Evolutionary conservation across 2,797 vertebrate genomes (phyloP).

Genomic region (Semotilus atromaculatus): DNA sequence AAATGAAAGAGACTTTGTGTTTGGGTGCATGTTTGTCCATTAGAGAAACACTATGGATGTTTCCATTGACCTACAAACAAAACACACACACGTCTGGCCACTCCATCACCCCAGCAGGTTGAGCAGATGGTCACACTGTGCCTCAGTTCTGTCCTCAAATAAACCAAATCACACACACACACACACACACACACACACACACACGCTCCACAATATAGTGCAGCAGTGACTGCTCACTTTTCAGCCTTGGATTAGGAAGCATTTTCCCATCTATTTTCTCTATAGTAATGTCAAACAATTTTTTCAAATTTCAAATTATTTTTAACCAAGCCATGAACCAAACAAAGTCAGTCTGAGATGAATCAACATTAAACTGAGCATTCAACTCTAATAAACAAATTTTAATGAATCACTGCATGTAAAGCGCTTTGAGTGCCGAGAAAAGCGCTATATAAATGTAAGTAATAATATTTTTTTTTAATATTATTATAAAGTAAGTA

Average conservation of each 20-base stretch:
- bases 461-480: too few species aligned
- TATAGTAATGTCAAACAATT: not conserved
- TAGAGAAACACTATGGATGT: slow-evolving; percentile 20
- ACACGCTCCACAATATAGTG: not conserved
- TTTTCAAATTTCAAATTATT: too few species aligned
- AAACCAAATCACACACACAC: not conserved
- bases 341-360: not conserved
- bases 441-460: too few species aligned
- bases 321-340: too few species aligned
- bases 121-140: slow-evolving; percentile 45
- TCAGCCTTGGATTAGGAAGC: not conserved
- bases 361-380: too few species aligned
- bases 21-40: not conserved
- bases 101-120: slow-evolving; percentile 12
- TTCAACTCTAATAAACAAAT: not conserved
- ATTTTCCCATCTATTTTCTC: not conserved
- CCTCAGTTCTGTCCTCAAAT: slow-evolving; percentile 17
- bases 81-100: not conserved
- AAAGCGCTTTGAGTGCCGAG: too few species aligned
- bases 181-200: not conserved
- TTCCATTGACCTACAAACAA: slow-evolving; percentile 10
- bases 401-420: not conserved
- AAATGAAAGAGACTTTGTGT: not conserved
- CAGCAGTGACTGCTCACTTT: not conserved
- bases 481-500: not conserved